Evolutionary conservation across 1,140 invertebrate genomes (phyloP).

Genomic region (Archegozetes longisetosus): DNA sequence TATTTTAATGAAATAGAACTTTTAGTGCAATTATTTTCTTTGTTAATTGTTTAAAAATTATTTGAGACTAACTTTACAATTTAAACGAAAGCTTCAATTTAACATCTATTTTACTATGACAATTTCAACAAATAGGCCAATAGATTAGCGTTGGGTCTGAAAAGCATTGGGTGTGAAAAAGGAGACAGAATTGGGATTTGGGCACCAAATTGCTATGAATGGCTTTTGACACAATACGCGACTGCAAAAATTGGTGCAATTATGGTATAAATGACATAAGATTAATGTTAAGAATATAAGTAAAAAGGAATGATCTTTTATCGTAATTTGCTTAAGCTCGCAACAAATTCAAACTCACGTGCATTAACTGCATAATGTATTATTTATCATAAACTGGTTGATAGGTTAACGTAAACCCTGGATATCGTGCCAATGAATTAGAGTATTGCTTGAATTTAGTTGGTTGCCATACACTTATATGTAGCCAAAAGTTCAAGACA

Average conservation of each 20-base stretch:
- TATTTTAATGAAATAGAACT: no score
- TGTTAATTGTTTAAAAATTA: no score
- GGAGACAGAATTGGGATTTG: conserved; percentile 76
- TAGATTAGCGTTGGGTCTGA: conserved; percentile 57
- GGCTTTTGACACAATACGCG: conserved; percentile 59
- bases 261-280: background rate
- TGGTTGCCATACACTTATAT: conserved; percentile 3
- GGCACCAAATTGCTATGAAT: conserved; percentile 68
- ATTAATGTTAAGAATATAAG: no score
- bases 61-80: no score
- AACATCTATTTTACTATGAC: background rate
- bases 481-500: background rate
- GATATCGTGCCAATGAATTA: conserved; percentile 29
- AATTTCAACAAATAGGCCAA: conserved; percentile 39
- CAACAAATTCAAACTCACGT: no score
- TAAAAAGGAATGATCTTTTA: no score
- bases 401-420: conserved; percentile 31
- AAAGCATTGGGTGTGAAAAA: conserved; percentile 50
- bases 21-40: no score
- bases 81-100: background rate
- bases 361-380: no score
- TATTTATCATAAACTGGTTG: no score
- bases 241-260: conserved; percentile 52
- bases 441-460: conserved; percentile 21
- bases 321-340: no score